Conservation (phyloP, 2,113 vertebrate species). For the Noturus placidus region DNA sequence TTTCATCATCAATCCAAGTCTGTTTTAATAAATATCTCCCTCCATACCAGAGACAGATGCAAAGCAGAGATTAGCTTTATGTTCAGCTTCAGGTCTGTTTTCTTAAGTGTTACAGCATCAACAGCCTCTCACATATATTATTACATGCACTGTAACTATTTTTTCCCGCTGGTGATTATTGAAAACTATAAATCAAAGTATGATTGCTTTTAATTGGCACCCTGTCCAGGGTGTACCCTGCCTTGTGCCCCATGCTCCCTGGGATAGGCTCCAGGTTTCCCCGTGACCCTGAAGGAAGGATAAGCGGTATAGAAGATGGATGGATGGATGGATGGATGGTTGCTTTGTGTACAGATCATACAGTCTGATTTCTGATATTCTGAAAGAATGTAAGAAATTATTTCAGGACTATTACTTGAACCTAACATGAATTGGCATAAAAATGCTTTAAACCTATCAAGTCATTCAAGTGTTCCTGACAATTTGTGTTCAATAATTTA, state of each 20-base stretch:
- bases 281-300: too few relatives aligned
- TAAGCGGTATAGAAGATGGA: too few relatives aligned
- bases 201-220: too few relatives aligned
- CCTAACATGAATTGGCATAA: neutral
- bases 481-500: neutral
- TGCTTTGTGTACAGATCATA: neutral
- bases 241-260: too few relatives aligned
- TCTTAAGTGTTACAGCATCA: constrained; percentile 15
- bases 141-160: constrained; percentile 11
- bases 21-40: constrained; percentile 28
- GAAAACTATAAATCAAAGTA: constrained; percentile 14
- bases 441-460: neutral
- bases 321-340: too few relatives aligned
- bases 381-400: neutral
- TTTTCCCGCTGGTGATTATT: neutral
- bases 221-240: too few relatives aligned
- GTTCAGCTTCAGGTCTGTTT: constrained; percentile 32
- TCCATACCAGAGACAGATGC: constrained; percentile 23
- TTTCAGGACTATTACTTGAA: neutral
- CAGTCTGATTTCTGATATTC: neutral
- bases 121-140: neutral
- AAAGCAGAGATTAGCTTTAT: constrained; percentile 23
- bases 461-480: too few relatives aligned
- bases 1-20: constrained; percentile 39
- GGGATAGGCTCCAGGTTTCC: too few relatives aligned